Conservation (phyloP, 2,113 vertebrate genomes). For the Montifringilla adamsi region DNA sequence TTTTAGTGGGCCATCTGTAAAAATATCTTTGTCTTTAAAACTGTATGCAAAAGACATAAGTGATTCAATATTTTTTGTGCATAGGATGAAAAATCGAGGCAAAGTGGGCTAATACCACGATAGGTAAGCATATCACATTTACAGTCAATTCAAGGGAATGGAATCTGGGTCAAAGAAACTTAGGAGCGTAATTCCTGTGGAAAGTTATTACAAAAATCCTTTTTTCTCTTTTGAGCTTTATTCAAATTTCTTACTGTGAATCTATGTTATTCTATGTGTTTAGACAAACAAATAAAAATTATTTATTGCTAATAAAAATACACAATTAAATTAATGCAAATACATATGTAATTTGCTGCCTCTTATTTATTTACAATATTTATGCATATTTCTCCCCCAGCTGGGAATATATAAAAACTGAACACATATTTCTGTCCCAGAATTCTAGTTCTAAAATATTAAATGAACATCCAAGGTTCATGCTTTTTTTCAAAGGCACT, state of each 20-base stretch:
- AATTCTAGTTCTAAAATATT: neutral
- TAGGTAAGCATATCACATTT: neutral
- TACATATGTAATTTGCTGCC: neutral
- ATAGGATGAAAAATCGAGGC: rapidly evolving
- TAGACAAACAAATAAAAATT: neutral
- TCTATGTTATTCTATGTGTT: neutral
- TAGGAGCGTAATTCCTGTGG: neutral
- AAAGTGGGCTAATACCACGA: neutral
- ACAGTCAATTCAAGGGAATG: neutral
- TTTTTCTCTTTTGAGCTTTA: neutral
- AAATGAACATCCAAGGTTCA: neutral
- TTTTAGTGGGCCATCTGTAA: neutral
- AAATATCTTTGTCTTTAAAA: neutral
- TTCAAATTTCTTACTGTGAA: neutral
- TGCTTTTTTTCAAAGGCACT: neutral
- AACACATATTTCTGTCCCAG: neutral
- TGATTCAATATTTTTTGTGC: rapidly evolving
- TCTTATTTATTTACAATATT: neutral
- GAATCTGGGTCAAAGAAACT: neutral
- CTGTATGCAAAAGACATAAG: neutral
- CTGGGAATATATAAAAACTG: neutral
- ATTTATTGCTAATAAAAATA: neutral
- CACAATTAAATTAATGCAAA: neutral
- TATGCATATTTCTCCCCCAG: neutral
- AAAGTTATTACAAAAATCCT: neutral